Evolutionary conservation across 2,797 vertebrate species (phyloP).

Genomic region (Percopsis omiscomaycus): DNA sequence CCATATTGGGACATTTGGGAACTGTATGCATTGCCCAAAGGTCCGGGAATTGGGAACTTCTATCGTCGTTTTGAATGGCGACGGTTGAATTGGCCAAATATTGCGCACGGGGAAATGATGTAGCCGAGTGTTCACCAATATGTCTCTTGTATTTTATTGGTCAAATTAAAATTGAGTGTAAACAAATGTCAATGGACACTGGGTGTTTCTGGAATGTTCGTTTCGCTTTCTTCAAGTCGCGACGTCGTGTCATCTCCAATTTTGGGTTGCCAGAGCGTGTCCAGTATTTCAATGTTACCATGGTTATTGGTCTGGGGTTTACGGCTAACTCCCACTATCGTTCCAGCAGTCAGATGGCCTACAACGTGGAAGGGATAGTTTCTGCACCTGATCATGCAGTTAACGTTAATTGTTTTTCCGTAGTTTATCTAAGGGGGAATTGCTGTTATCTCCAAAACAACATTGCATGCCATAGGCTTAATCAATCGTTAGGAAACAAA

Average conservation of each 20-base stretch:
- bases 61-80: conserved; percentile 45
- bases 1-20: conserved; percentile 15
- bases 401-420: no score
- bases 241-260: neutral
- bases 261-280: conserved; percentile 26
- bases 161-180: no score
- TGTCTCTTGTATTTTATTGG: no score
- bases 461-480: neutral
- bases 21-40: conserved; percentile 29
- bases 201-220: neutral
- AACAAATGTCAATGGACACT: no score
- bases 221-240: neutral
- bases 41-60: conserved; percentile 36
- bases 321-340: conserved; percentile 38
- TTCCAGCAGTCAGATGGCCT: conserved; percentile 7
- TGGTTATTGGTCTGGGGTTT: conserved; percentile 68
- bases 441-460: no score
- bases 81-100: conserved; percentile 40
- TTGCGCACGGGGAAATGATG: conserved; percentile 17
- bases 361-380: neutral
- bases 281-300: conserved; percentile 68
- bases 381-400: neutral
- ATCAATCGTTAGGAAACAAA: neutral
- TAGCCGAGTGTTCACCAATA: no score
- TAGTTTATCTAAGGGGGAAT: neutral